These are phyloP conservation scores for Drosophila paulistorum DNA, from an alignment of 1,140 invertebrate genomes.

Conservation along the genomic window DNA sequence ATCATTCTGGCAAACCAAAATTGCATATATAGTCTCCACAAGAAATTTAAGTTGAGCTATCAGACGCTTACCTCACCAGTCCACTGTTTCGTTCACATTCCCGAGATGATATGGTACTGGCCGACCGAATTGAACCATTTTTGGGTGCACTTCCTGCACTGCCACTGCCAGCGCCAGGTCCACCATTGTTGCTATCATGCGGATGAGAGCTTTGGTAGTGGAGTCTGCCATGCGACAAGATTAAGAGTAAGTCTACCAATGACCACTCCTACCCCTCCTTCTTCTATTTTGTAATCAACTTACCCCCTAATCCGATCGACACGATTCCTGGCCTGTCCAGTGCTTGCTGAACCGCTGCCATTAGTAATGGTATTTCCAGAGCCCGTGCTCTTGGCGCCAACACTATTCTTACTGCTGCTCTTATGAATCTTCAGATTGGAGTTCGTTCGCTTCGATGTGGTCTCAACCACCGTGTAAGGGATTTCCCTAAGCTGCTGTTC, in stretches of 20 bases:
- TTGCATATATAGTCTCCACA: background rate
- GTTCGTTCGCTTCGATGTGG: constrained; percentile 83
- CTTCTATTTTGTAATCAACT: constrained; percentile 30
- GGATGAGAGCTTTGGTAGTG: constrained; percentile 82
- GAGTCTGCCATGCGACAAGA: constrained; percentile 60
- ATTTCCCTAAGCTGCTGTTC: constrained; percentile 95
- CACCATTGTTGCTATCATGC: constrained; percentile 62
- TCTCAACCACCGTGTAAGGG: constrained; percentile 95
- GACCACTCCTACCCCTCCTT: background rate
- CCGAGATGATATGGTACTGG: constrained; percentile 78
- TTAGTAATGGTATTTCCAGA: constrained; percentile 80
- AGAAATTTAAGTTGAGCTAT: background rate
- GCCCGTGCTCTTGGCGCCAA: constrained; percentile 78
- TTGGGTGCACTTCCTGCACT: constrained; percentile 63
- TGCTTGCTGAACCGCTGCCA: constrained; percentile 59
- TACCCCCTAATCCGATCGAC: constrained; percentile 79
- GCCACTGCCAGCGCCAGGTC: constrained; percentile 35
- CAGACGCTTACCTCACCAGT: constrained; percentile 67
- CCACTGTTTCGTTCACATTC: constrained; percentile 79
- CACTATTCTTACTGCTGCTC: constrained; percentile 80
- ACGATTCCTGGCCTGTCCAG: constrained; percentile 76
- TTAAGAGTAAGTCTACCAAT: constrained; percentile 22
- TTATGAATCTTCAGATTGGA: constrained; percentile 82
- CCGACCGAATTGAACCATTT: constrained; percentile 81
- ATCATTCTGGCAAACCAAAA: constrained; percentile 66